phyloP scores from a whole-genome alignment of 2,113 vertebrate genomes.

The Oreotragus oreotragus region DNA sequence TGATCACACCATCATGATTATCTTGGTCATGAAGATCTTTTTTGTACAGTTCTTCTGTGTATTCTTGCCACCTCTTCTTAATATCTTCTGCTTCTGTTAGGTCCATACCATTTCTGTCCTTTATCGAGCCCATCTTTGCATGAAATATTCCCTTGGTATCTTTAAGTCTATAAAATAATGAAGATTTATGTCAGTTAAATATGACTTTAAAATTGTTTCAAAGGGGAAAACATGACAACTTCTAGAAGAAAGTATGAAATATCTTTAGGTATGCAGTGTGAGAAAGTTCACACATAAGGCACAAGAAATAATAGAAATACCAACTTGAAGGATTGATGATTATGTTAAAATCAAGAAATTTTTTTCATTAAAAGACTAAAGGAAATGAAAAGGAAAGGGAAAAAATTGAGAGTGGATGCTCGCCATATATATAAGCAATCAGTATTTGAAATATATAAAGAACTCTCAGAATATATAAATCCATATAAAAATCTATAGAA shows the following conservation, averaged over 20 bases:
- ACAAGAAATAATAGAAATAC: not conserved
- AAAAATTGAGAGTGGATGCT: not conserved
- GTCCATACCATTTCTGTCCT: too few species aligned
- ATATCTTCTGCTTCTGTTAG: too few species aligned
- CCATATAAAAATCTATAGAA: not conserved
- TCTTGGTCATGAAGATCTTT: too few species aligned
- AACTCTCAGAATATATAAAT: not conserved
- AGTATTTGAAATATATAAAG: not conserved
- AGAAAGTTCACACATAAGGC: not conserved
- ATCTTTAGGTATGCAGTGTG: not conserved
- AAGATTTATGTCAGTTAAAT: not conserved
- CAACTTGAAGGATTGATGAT: not conserved
- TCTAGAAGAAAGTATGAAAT: not conserved
- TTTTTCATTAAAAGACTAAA: not conserved
- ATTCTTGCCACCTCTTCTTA: too few species aligned
- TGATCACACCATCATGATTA: too few species aligned
- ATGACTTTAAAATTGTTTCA: not conserved
- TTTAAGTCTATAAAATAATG: not conserved
- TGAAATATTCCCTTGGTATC: too few species aligned
- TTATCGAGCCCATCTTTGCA: too few species aligned
- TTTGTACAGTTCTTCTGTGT: too few species aligned
- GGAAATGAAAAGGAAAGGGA: not conserved
- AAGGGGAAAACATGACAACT: not conserved
- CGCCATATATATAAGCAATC: not conserved
- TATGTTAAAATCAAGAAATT: not conserved